These are phyloP conservation scores for Chrysemys picta DNA, from an alignment of 2,113 vertebrate species.

Conservation along the genomic window DNA sequence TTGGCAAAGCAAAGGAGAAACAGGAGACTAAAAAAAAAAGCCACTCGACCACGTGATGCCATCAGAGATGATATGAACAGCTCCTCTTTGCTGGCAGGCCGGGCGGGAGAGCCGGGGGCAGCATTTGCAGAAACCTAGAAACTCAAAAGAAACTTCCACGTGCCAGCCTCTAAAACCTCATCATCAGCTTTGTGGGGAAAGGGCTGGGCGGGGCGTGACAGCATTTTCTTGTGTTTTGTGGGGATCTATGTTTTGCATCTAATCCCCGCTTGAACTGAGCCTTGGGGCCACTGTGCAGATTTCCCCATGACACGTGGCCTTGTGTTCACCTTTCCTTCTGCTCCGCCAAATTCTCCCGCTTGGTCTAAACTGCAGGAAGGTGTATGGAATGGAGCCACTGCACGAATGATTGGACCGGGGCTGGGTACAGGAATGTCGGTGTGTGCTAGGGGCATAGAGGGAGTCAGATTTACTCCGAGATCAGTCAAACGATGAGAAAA, in stretches of 20 bases:
- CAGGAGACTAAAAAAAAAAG: too few relatives aligned
- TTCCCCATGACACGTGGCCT: not conserved
- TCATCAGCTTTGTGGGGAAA: not conserved
- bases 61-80: fast-evolving
- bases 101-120: not conserved
- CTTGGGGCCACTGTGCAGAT: not conserved
- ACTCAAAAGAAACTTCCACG: not conserved
- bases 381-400: not conserved
- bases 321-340: not conserved
- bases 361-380: not conserved
- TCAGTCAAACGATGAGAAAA: not conserved
- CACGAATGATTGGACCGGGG: not conserved
- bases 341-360: not conserved
- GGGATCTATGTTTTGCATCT: not conserved
- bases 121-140: not conserved
- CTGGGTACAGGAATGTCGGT: not conserved
- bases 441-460: not conserved
- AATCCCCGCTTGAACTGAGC: not conserved
- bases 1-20: not conserved
- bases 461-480: not conserved
- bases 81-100: not conserved
- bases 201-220: not conserved
- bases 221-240: not conserved
- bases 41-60: fast-evolving
- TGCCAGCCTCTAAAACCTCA: not conserved